A percentile compares a stretch with the other conserved stretches of the same genome.
Evolutionary conservation across 2,888 invertebrate genomes (phyloP).

Genomic region (Brenthis hecate): DNA sequence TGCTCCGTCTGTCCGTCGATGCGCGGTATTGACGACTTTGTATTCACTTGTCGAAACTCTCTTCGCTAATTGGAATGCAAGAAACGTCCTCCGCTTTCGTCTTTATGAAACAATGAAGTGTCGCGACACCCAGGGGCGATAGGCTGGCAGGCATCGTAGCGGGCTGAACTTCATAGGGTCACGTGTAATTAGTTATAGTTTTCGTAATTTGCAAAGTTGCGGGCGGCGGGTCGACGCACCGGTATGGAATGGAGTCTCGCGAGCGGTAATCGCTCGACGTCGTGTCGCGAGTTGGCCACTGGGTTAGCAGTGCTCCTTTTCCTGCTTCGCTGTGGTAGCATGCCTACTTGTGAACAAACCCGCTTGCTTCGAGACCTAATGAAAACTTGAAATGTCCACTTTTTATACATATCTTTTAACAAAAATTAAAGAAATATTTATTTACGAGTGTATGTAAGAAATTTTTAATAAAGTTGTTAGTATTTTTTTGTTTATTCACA

Average conservation of each 20-base stretch:
- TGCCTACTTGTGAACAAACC: slow-evolving; percentile 41
- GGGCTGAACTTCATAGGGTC: slow-evolving; percentile 37
- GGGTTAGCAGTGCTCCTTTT: slow-evolving; percentile 80
- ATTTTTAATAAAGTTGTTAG: background rate
- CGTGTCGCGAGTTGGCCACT: slow-evolving; percentile 79
- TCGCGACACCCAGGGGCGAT: slow-evolving; percentile 64
- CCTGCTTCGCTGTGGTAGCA: slow-evolving; percentile 64
- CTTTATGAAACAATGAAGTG: slow-evolving; percentile 71
- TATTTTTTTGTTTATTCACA: background rate
- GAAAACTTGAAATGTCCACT: slow-evolving; percentile 31
- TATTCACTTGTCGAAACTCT: slow-evolving; percentile 77
- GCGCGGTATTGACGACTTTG: slow-evolving; percentile 60
- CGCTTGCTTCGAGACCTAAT: slow-evolving; percentile 37
- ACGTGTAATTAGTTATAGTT: slow-evolving; percentile 47
- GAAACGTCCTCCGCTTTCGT: slow-evolving; percentile 72
- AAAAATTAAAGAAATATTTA: background rate
- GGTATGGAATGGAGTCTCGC: slow-evolving; percentile 72
- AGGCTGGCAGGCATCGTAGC: slow-evolving; percentile 59
- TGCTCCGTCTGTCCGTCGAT: slow-evolving; percentile 51
- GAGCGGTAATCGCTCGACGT: slow-evolving; percentile 68
- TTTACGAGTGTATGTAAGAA: background rate
- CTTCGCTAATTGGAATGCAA: slow-evolving; percentile 74
- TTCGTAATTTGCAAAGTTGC: slow-evolving; percentile 53
- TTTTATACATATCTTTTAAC: slow-evolving; percentile 19
- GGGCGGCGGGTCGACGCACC: slow-evolving; percentile 67